Percentiles rank a stretch among this genome's conserved stretches.
These are phyloP conservation scores for Melanophora roralis DNA, from an alignment of 2,888 invertebrate genomes.

Conservation along the genomic window DNA sequence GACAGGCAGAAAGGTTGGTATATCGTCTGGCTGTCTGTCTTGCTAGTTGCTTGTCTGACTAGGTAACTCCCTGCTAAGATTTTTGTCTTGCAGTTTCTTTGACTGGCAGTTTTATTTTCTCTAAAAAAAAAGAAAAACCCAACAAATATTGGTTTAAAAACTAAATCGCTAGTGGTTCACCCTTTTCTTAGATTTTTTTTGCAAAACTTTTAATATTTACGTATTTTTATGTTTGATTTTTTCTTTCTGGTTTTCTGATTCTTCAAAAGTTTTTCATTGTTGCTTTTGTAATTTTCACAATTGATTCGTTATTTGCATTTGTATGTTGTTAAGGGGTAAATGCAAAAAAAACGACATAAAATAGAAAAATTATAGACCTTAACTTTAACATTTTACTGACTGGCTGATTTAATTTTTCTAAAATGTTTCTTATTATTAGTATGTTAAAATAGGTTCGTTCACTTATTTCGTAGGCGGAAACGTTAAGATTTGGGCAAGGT, in stretches of 20 bases:
- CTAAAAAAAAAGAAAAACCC: slow-evolving; percentile 7
- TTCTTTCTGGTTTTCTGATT: neutral
- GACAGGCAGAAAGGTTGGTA: slow-evolving; percentile 7
- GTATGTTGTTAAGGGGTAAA: slow-evolving; percentile 5
- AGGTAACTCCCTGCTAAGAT: neutral
- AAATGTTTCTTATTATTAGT: neutral
- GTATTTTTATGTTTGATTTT: slow-evolving; percentile 34
- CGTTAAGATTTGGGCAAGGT: too few relatives aligned
- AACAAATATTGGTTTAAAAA: slow-evolving; percentile 23
- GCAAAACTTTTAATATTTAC: slow-evolving; percentile 33
- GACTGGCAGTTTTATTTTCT: slow-evolving; percentile 53
- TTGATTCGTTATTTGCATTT: slow-evolving; percentile 53
- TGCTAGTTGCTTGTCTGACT: neutral
- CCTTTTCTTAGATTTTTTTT: slow-evolving; percentile 5
- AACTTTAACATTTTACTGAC: neutral
- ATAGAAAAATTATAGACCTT: neutral
- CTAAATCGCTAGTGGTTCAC: slow-evolving; percentile 5
- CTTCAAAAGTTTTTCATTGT: slow-evolving; percentile 8
- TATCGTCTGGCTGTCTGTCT: too few relatives aligned
- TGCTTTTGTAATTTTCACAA: slow-evolving; percentile 42
- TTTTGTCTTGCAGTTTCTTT: slow-evolving; percentile 40
- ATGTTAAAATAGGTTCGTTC: too few relatives aligned
- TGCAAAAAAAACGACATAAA: neutral
- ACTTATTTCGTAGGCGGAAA: too few relatives aligned
- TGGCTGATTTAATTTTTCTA: neutral